Conservation (phyloP, 2,888 invertebrate species). For the Troides aeacus region DNA sequence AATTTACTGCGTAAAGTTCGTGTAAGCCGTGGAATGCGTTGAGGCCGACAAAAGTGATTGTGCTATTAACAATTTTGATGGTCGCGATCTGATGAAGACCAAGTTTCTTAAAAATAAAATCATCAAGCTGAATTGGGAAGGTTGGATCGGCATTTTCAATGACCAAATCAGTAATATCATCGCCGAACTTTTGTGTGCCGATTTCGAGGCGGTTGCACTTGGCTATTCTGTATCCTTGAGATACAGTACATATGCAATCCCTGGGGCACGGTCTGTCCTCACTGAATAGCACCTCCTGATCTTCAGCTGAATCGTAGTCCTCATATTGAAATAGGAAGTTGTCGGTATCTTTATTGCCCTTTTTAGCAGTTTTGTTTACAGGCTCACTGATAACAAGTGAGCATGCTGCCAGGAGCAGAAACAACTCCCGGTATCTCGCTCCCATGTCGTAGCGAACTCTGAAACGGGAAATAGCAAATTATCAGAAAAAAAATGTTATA, state of each 20-base stretch:
- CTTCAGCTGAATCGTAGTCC: slow-evolving; percentile 68
- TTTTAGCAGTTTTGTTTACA: slow-evolving; percentile 61
- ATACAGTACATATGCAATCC: slow-evolving; percentile 82
- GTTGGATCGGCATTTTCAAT: slow-evolving; percentile 82
- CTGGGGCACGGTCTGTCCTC: slow-evolving; percentile 81
- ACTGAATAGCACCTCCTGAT: slow-evolving; percentile 72
- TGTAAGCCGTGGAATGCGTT: slow-evolving; percentile 85
- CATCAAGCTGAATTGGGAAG: slow-evolving; percentile 80
- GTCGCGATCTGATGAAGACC: slow-evolving; percentile 84
- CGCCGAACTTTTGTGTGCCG: slow-evolving; percentile 83
- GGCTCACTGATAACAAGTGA: slow-evolving; percentile 64
- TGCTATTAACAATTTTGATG: slow-evolving; percentile 85
- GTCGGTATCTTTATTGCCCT: slow-evolving; percentile 54
- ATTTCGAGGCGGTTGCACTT: slow-evolving; percentile 85
- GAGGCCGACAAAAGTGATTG: slow-evolving; percentile 82
- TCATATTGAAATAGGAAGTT: slow-evolving; percentile 65
- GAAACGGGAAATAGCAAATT: slow-evolving; percentile 49
- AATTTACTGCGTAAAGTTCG: slow-evolving; percentile 83
- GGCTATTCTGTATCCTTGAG: slow-evolving; percentile 81
- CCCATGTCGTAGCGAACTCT: slow-evolving; percentile 77
- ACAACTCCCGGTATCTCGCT: slow-evolving; percentile 73
- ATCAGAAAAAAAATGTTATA: slow-evolving; percentile 38
- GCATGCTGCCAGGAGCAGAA: slow-evolving; percentile 74
- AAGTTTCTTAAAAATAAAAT: slow-evolving; percentile 81
- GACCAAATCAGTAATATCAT: slow-evolving; percentile 83